Percentiles rank a stretch among this genome's conserved stretches.
These are phyloP conservation scores for Formica exsecta DNA, from an alignment of 1,140 invertebrate species.

Conservation along the genomic window DNA sequence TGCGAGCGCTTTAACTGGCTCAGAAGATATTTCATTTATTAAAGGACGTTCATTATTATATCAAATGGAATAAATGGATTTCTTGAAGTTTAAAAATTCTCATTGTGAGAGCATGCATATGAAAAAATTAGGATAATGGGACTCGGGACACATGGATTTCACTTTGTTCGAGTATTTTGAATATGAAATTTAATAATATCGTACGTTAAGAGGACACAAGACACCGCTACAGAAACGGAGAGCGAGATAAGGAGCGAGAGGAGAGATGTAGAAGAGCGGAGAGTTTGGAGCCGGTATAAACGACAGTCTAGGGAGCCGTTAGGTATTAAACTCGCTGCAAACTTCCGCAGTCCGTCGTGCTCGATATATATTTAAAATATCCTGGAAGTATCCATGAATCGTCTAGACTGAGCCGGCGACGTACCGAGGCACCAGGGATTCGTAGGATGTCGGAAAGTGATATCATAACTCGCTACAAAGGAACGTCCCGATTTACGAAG, in stretches of 20 bases:
- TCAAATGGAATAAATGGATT: slow-evolving; percentile 19
- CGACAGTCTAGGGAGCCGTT: slow-evolving; percentile 64
- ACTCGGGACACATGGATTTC: slow-evolving; percentile 6
- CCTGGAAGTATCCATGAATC: slow-evolving; percentile 64
- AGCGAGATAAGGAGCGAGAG: slow-evolving; percentile 32
- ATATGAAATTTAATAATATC: slow-evolving; percentile 54
- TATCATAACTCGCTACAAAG: slow-evolving; percentile 51
- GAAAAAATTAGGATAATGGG: neutral
- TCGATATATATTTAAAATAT: slow-evolving; percentile 66
- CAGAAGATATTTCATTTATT: slow-evolving; percentile 32
- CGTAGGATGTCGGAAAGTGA: slow-evolving; percentile 52
- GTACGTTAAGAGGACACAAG: slow-evolving; percentile 6
- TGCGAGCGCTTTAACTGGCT: neutral
- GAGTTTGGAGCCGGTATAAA: slow-evolving; percentile 55
- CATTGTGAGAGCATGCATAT: neutral
- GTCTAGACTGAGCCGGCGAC: slow-evolving; percentile 57
- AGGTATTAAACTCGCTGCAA: slow-evolving; percentile 66
- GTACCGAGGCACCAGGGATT: slow-evolving; percentile 54
- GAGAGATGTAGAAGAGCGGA: slow-evolving; percentile 16
- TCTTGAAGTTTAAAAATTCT: slow-evolving; percentile 13
- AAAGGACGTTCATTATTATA: slow-evolving; percentile 24
- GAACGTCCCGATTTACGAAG: slow-evolving; percentile 23
- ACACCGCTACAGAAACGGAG: slow-evolving; percentile 3
- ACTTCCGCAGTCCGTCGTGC: slow-evolving; percentile 64
- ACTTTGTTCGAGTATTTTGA: slow-evolving; percentile 26